These are phyloP conservation scores for Calyptomena viridis DNA, from an alignment of 2,113 vertebrate species.

Conservation along the genomic window DNA sequence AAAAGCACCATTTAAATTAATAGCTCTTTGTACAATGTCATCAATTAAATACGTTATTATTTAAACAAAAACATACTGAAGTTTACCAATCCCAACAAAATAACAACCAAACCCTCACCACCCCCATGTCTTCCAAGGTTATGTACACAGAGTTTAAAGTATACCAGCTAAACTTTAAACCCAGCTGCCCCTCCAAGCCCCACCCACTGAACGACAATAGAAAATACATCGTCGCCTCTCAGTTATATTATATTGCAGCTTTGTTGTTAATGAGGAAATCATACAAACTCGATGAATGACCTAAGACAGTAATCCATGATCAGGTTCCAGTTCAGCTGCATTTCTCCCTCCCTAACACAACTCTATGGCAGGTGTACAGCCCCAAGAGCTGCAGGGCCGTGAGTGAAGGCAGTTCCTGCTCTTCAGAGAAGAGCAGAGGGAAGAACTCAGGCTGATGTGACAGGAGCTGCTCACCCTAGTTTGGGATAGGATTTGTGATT, in stretches of 20 bases:
- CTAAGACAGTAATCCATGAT: constrained; percentile 41
- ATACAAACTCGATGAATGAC: constrained; percentile 28
- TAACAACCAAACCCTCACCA: constrained; percentile 10
- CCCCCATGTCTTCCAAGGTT: constrained; percentile 42
- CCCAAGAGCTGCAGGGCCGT: not conserved
- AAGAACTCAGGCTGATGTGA: not conserved
- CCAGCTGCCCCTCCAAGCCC: constrained; percentile 1
- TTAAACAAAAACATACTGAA: constrained; percentile 46
- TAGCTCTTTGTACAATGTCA: constrained; percentile 51
- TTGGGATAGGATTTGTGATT: not conserved
- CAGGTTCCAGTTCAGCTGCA: constrained; percentile 33
- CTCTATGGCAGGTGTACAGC: not conserved
- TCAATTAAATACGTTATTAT: constrained; percentile 64
- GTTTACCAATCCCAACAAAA: constrained; percentile 38
- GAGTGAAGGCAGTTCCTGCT: not conserved
- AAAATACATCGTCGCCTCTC: constrained; percentile 58
- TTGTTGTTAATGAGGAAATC: constrained; percentile 57
- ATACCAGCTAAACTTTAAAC: constrained; percentile 68
- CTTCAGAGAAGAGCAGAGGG: not conserved
- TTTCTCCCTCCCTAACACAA: constrained; percentile 24
- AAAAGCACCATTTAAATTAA: constrained; percentile 60
- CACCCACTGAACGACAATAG: constrained; percentile 22
- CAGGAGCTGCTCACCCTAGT: not conserved
- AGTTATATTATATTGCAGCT: constrained; percentile 78
- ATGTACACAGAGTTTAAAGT: constrained; percentile 66